Evolutionary conservation across 2,797 vertebrate genomes (phyloP).

Genomic region (Lophius americanus): DNA sequence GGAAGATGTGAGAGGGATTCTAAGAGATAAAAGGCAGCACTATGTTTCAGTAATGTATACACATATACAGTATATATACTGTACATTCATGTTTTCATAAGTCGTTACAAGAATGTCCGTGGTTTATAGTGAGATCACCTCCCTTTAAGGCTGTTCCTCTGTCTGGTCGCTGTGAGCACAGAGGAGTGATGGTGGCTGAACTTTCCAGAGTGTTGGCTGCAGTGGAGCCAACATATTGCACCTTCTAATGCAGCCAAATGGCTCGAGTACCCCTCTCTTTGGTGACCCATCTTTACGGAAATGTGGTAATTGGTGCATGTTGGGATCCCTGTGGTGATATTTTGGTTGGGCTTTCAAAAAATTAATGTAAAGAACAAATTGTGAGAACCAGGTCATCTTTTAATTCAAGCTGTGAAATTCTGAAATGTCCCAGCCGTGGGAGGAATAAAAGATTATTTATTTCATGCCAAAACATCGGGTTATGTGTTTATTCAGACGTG

Average conservation of each 20-base stretch:
- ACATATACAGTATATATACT: no score
- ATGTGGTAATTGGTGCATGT: conserved; percentile 69
- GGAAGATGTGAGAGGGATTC: no score
- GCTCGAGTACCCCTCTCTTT: conserved; percentile 63
- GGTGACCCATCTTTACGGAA: conserved; percentile 67
- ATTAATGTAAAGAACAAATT: conserved; percentile 52
- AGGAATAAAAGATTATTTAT: no score
- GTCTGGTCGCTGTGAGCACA: conserved; percentile 34
- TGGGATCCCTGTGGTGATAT: conserved; percentile 57
- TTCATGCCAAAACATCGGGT: conserved; percentile 16
- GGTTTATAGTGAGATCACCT: conserved; percentile 3
- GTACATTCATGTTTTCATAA: no score
- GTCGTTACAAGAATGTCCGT: conserved; percentile 2
- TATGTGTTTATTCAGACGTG: conserved; percentile 20
- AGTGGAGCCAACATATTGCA: conserved; percentile 40
- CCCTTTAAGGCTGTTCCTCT: conserved; percentile 16
- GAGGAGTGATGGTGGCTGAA: conserved; percentile 30
- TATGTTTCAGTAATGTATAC: no score
- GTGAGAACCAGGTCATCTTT: conserved; percentile 61
- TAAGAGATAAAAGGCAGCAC: no score
- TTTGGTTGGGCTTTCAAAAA: conserved; percentile 44
- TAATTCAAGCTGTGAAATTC: conserved; percentile 13
- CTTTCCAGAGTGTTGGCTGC: conserved; percentile 34
- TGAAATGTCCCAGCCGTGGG: no score
- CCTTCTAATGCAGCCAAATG: conserved; percentile 57